A percentile compares a stretch with the other conserved stretches of the same genome.
These are phyloP conservation scores for Agrypnus murinus DNA, from an alignment of 2,888 invertebrate genomes.

Conservation along the genomic window DNA sequence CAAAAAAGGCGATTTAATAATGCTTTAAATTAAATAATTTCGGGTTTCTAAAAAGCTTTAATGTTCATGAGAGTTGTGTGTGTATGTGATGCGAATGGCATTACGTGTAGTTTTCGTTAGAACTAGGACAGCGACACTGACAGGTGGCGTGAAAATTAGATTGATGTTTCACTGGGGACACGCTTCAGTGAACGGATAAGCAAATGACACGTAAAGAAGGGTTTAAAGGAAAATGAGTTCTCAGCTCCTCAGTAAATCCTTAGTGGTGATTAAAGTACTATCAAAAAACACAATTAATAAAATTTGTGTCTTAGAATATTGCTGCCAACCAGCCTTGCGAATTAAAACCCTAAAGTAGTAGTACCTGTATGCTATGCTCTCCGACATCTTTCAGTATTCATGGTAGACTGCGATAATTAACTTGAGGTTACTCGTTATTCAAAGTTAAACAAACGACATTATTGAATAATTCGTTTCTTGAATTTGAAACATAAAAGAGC, in stretches of 20 bases:
- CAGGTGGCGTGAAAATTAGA: slow-evolving; percentile 40
- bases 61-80: slow-evolving; percentile 9
- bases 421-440: too few relatives aligned
- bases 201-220: slow-evolving; percentile 23
- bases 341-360: too few relatives aligned
- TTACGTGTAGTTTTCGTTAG: slow-evolving; percentile 8
- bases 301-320: too few relatives aligned
- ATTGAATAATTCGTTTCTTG: too few relatives aligned
- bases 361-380: too few relatives aligned
- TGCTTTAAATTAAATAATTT: slow-evolving; percentile 15
- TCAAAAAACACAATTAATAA: slow-evolving; percentile 1
- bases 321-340: too few relatives aligned
- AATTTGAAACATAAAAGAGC: too few relatives aligned
- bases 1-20: slow-evolving; percentile 18
- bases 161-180: slow-evolving; percentile 33
- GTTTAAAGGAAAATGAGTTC: slow-evolving; percentile 1
- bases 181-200: slow-evolving; percentile 14
- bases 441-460: too few relatives aligned
- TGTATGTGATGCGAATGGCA: not conserved
- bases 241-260: not conserved
- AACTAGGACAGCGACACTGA: slow-evolving; percentile 19
- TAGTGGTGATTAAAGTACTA: not conserved
- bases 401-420: too few relatives aligned
- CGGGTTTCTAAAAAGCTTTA: slow-evolving; percentile 11
- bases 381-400: too few relatives aligned